These are phyloP conservation scores for Cephus pulcher DNA, from an alignment of 2,888 invertebrate species.

Conservation along the genomic window DNA sequence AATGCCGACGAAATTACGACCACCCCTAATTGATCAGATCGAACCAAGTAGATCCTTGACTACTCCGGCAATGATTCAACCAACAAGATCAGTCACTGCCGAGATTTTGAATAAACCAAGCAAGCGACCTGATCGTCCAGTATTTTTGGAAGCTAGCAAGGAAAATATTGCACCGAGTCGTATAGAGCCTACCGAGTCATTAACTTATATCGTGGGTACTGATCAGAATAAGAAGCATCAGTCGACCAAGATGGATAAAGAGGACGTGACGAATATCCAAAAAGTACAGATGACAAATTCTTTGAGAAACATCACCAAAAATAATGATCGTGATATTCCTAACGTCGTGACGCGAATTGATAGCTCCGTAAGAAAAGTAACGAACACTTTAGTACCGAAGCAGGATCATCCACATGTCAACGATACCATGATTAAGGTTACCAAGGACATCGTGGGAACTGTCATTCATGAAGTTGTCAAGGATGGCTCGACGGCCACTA, in stretches of 20 bases:
- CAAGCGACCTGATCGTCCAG: constrained; percentile 34
- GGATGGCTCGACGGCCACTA: constrained; percentile 40
- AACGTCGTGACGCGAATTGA: constrained; percentile 40
- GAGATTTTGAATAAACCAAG: neutral
- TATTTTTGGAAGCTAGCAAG: constrained; percentile 54
- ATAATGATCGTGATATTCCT: constrained; percentile 21
- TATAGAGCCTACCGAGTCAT: constrained; percentile 53
- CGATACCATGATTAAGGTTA: neutral
- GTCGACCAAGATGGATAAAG: constrained; percentile 22
- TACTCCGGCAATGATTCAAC: constrained; percentile 23
- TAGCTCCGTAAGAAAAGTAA: constrained; percentile 41
- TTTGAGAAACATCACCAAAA: constrained; percentile 7
- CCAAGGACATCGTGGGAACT: constrained; percentile 38
- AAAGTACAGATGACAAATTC: constrained; percentile 22
- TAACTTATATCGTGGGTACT: constrained; percentile 31
- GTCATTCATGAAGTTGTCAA: constrained; percentile 35
- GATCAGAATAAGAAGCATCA: constrained; percentile 18
- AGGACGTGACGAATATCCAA: constrained; percentile 22
- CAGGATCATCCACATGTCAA: constrained; percentile 15
- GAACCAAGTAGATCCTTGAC: constrained; percentile 36
- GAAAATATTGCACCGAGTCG: constrained; percentile 38
- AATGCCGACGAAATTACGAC: constrained; percentile 46
- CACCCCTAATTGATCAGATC: constrained; percentile 39
- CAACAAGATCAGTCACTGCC: constrained; percentile 21
- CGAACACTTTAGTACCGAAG: constrained; percentile 28